phyloP scores from a whole-genome alignment of 1,140 invertebrate species.

The Drosophila fuyamai region DNA sequence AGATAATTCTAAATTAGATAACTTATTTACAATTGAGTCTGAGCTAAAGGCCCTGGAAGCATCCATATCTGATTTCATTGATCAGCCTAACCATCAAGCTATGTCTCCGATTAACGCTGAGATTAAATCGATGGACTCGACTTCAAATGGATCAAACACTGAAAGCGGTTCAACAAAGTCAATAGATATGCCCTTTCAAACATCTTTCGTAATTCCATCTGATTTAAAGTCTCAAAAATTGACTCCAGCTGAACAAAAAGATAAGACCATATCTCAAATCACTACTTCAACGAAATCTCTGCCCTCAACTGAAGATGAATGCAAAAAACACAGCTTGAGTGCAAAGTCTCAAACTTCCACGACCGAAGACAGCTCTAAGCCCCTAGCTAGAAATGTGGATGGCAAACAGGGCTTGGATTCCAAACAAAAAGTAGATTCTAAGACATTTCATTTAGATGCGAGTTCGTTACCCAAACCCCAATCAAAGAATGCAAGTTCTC shows the following conservation, averaged over 20 bases:
- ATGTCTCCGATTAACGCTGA: background rate
- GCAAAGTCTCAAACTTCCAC: too few species aligned
- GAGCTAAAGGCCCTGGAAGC: background rate
- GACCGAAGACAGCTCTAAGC: background rate
- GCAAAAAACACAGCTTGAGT: too few species aligned
- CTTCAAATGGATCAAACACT: background rate
- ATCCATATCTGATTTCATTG: background rate
- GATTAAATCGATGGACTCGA: background rate
- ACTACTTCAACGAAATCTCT: background rate
- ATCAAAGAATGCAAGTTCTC: background rate
- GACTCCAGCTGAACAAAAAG: background rate
- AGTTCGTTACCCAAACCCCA: background rate
- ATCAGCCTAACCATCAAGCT: background rate
- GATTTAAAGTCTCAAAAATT: background rate
- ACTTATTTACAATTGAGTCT: constrained; percentile 1
- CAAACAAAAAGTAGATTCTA: background rate
- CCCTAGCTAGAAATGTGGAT: too few species aligned
- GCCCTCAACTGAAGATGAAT: too few species aligned
- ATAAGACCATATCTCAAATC: background rate
- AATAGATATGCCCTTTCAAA: background rate
- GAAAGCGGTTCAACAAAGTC: background rate
- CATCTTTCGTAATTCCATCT: too few species aligned
- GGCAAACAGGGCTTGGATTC: too few species aligned
- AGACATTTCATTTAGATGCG: background rate
- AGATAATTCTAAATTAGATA: background rate